Base-by-base conservation (phyloP, 2,113 vertebrate species). In the Chaetorhynchus papuensis region DNA sequence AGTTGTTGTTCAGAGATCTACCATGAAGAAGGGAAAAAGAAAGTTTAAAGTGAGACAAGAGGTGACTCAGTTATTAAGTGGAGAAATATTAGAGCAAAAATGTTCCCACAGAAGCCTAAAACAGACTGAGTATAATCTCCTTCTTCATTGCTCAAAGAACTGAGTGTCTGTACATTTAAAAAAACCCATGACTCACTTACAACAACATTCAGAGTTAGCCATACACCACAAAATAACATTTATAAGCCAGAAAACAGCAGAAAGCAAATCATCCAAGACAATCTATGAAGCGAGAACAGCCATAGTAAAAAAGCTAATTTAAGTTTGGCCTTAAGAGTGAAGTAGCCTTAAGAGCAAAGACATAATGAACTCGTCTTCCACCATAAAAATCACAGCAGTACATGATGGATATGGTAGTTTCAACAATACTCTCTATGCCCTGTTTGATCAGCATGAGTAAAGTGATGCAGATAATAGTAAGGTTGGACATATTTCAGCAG, bases 1-100 rank as follows among this genome's bases (percentile, higher is more conserved):
- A 93, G 57, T 84, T 92, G 89, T 90, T 88, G 85, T 94, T 94
- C 70, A 95, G 63, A 81, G 92, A 97, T 49, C 97, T 98, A 41
- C 4, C 85, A 66, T 4, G 28, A 83, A 91, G 19, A 91, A 83
- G 69, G 57, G 27, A 74, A n/a, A 80, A 37, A 83, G 9, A 26
- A 65, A 72, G 33, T 24, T 77, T 87, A 27, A 76, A 74, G 30
- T 27, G 30, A 76, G 66, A 59, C 15, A 74, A 45, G 6, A 83
- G 23, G 30, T 54, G 75, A 87, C 13, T 61, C 79, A 21, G 45
- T 60, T 45, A 42, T 37, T 20, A 70, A 71, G 83, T 11, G 18
- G 30, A 71, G 20, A 69, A 21, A 59, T 14, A 18, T 37, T 63
- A 26, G 33, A 28, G 37, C 52, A 84, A 75, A 91, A 77, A 35